These are phyloP conservation scores for Teleopsis dalmanni DNA, from an alignment of 1,140 invertebrate genomes.

Conservation along the genomic window DNA sequence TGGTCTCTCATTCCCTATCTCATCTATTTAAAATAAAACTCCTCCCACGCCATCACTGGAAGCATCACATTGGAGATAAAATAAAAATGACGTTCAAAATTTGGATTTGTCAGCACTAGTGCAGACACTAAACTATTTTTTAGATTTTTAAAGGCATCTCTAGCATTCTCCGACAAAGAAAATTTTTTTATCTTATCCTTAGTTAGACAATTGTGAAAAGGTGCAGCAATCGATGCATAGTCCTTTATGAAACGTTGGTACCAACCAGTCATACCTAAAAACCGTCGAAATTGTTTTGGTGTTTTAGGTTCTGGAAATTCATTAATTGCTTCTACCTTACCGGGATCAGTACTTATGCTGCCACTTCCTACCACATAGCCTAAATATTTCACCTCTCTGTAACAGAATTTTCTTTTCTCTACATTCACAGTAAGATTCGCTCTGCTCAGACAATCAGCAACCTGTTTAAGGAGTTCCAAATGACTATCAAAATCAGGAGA, in stretches of 20 bases:
- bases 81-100: too few relatives aligned
- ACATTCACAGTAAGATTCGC: slow-evolving; percentile 19
- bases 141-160: too few relatives aligned
- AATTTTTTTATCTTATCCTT: too few relatives aligned
- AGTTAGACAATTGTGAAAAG: too few relatives aligned
- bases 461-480: not conserved
- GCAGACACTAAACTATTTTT: too few relatives aligned
- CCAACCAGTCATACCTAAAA: slow-evolving; percentile 44
- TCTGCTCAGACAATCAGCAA: not conserved
- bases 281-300: slow-evolving; percentile 38
- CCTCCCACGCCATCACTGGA: too few relatives aligned
- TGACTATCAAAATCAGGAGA: slow-evolving; percentile 2
- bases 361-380: slow-evolving; percentile 15
- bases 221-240: slow-evolving; percentile 25
- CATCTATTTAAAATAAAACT: too few relatives aligned
- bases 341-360: slow-evolving; percentile 38
- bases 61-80: too few relatives aligned
- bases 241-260: slow-evolving; percentile 34
- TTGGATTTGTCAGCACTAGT: too few relatives aligned
- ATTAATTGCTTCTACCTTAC: slow-evolving; percentile 16
- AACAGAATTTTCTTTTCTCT: slow-evolving; percentile 19
- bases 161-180: too few relatives aligned
- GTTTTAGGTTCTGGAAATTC: slow-evolving; percentile 9
- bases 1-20: too few relatives aligned
- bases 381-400: slow-evolving; percentile 20